Base-by-base conservation (phyloP, 2,888 invertebrate genomes). In the Patella depressa region DNA sequence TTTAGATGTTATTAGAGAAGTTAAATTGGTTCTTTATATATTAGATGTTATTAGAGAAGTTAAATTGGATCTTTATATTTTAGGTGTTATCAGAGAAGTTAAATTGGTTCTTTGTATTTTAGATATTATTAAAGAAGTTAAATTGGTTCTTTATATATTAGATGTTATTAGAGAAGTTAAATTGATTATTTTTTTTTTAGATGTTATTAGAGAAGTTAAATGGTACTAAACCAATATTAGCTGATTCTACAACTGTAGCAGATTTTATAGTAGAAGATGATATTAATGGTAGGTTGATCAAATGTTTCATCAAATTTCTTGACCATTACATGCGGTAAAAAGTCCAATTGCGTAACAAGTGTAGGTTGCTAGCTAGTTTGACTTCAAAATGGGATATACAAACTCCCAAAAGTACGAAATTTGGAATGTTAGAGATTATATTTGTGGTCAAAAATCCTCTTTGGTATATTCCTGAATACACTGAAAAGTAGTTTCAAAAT, bases 191-290 rank as follows among this genome's bases (percentile, higher is more conserved):
- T 72, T 5, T 71, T 72, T 84, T 85, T 34, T 93, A 97, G 86
- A 97, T 98, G 97, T 93, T 97, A 84, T 95, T 96, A 4, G 97
- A 97, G 92, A 98, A 98, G 92, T 93, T 96, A 54, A 93, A 96
- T 76, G 97, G 97, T n/a, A 91, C 91, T 57, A 91, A 89, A 77
- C 92, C 92, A 12, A 86, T 89, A 53, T 85, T 91, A 53, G 85
- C 91, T 14, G 92, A 92, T 83, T 86, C 85, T 74, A 85, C 84
- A 57, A 91, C 95, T 0, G 96, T 96, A 9, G 95, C 95, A 79
- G 88, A 89, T 72, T 83, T 89, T 24, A 81, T 84, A 65, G 82
- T 85, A 29, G 85, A 87, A 73, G 87, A 87, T 55, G 81, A 81
- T 83, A 70, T 78, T n/a, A 76, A 80, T 55, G 80, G 81, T 55